phyloP scores from a whole-genome alignment of 2,797 vertebrate species.

The Periparus ater region DNA sequence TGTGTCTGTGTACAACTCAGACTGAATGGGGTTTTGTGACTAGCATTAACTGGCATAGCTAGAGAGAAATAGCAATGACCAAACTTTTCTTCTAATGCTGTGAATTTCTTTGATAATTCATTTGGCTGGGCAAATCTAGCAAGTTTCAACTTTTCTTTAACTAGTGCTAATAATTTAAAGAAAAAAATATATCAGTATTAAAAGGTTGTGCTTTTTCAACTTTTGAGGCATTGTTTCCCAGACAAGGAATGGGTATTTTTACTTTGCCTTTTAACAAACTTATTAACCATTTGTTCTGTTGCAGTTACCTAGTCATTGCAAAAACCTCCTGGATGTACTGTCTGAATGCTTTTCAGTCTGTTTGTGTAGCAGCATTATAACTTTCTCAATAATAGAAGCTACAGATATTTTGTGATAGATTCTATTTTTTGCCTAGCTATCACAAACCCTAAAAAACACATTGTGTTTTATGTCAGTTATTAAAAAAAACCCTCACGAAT shows the following conservation, averaged over 20 bases:
- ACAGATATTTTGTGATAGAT: conserved; percentile 67
- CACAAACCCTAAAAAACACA: conserved; percentile 60
- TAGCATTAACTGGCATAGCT: background rate
- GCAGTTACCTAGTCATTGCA: background rate
- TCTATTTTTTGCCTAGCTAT: conserved; percentile 45
- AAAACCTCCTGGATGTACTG: background rate
- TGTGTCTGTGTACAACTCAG: background rate
- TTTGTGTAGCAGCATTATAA: background rate
- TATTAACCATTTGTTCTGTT: background rate
- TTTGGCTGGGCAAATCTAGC: background rate
- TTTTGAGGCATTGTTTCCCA: background rate
- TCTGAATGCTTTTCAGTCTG: background rate
- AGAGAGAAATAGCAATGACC: background rate
- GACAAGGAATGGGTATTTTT: background rate
- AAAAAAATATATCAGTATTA: background rate
- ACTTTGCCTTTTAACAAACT: background rate
- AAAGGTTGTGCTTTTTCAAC: background rate
- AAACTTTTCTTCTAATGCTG: background rate
- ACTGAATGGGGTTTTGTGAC: background rate
- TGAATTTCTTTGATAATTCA: background rate
- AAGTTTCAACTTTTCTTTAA: background rate
- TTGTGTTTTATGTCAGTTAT: conserved; percentile 65
- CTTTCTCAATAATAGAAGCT: conserved; percentile 37
- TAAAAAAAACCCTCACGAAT: conserved; percentile 67
- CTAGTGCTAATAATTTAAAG: background rate